A percentile compares a stretch with the other conserved stretches of the same genome.
phyloP scores from a whole-genome alignment of 2,113 vertebrate species.

The Hyperopisus bebe region DNA sequence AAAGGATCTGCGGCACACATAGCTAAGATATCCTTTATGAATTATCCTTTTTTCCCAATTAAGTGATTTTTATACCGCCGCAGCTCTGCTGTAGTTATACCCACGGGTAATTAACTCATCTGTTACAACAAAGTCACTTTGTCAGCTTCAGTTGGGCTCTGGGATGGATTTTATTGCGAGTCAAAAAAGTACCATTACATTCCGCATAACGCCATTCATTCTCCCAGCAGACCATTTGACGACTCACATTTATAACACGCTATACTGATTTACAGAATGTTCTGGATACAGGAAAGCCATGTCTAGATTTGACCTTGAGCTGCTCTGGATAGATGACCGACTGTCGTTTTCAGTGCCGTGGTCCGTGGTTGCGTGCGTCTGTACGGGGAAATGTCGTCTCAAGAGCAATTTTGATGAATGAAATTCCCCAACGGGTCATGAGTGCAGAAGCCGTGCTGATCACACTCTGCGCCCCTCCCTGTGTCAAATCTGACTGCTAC shows the following conservation, averaged over 20 bases:
- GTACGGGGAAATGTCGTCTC: neutral
- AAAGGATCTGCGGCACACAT: neutral
- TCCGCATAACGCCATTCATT: neutral
- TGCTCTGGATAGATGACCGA: neutral
- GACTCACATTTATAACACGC: neutral
- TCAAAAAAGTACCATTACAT: neutral
- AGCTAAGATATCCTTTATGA: conserved; percentile 3
- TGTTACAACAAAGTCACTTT: neutral
- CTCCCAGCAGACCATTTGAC: neutral
- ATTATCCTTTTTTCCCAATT: conserved; percentile 7
- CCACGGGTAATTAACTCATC: conserved; percentile 12
- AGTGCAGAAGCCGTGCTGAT: neutral
- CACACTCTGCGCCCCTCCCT: neutral
- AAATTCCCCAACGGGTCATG: neutral
- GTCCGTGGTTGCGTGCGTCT: neutral
- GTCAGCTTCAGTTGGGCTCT: neutral
- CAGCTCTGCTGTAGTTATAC: conserved; percentile 14
- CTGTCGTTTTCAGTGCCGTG: neutral
- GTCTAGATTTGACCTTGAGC: neutral
- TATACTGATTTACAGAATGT: neutral
- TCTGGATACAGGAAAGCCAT: neutral
- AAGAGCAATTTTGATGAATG: neutral
- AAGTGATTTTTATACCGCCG: neutral
- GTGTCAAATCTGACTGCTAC: neutral
- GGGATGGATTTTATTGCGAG: neutral